A percentile compares a stretch with the other conserved stretches of the same genome.
These are phyloP conservation scores for Tachina grossa DNA, from an alignment of 2,888 invertebrate genomes.

Conservation along the genomic window DNA sequence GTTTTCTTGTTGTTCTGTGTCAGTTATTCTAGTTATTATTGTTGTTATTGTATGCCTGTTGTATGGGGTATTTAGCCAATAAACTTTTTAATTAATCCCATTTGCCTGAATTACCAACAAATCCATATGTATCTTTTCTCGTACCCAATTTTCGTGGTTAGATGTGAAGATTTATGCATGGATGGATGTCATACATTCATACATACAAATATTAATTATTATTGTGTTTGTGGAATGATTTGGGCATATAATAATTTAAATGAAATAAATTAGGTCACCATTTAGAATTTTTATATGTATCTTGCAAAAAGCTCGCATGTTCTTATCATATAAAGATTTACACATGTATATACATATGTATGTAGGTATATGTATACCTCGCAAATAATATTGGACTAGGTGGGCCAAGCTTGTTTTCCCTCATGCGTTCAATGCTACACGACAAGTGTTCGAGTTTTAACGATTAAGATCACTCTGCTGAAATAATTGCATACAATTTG, in stretches of 20 bases:
- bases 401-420: too few relatives aligned
- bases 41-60: conserved; percentile 37
- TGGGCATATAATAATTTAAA: background rate
- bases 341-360: too few relatives aligned
- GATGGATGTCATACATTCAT: background rate
- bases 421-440: too few relatives aligned
- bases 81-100: conserved; percentile 81
- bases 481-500: too few relatives aligned
- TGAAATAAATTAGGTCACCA: too few relatives aligned
- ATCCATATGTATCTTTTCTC: conserved; percentile 56
- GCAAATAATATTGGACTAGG: too few relatives aligned
- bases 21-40: conserved; percentile 16
- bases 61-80: conserved; percentile 73
- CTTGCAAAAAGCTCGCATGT: too few relatives aligned
- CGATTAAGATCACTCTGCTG: too few relatives aligned
- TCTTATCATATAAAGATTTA: too few relatives aligned
- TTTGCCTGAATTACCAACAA: conserved; percentile 80
- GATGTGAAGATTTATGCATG: conserved; percentile 38
- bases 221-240: background rate
- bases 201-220: background rate
- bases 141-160: conserved; percentile 51
- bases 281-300: too few relatives aligned
- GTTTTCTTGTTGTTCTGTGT: conserved; percentile 17
- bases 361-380: too few relatives aligned
- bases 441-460: too few relatives aligned